Evolutionary conservation across 2,888 invertebrate genomes (phyloP).

Genomic region (Limnephilus lunatus): DNA sequence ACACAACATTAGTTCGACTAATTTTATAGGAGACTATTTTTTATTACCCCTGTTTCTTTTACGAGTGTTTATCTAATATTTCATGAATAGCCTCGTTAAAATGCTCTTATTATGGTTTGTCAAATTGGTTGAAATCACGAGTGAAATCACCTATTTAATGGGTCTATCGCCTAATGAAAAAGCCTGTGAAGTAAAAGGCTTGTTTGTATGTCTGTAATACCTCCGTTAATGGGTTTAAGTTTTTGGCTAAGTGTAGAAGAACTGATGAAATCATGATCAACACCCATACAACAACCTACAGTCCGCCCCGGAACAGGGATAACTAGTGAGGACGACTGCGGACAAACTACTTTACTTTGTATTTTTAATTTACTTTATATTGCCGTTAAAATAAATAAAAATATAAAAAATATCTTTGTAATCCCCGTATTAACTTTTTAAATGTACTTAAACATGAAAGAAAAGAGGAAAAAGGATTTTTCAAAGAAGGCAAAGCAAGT

Average conservation of each 20-base stretch:
- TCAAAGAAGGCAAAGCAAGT: not conserved
- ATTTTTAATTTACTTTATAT: no score
- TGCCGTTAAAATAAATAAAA: no score
- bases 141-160: not conserved
- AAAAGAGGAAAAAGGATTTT: not conserved
- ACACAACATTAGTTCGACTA: not conserved
- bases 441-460: not conserved
- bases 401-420: no score
- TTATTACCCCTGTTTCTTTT: not conserved
- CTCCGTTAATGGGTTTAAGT: not conserved
- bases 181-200: not conserved
- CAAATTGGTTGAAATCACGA: not conserved
- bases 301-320: no score
- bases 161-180: not conserved
- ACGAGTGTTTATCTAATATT: slow-evolving; percentile 32
- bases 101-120: not conserved
- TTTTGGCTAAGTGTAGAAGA: not conserved
- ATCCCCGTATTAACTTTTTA: not conserved
- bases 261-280: no score
- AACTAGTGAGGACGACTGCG: no score
- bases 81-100: not conserved
- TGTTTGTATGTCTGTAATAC: not conserved
- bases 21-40: slow-evolving; percentile 11
- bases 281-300: no score
- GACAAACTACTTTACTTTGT: no score